Conservation (phyloP, 1,140 invertebrate genomes). For the Hycleus cichorii region DNA sequence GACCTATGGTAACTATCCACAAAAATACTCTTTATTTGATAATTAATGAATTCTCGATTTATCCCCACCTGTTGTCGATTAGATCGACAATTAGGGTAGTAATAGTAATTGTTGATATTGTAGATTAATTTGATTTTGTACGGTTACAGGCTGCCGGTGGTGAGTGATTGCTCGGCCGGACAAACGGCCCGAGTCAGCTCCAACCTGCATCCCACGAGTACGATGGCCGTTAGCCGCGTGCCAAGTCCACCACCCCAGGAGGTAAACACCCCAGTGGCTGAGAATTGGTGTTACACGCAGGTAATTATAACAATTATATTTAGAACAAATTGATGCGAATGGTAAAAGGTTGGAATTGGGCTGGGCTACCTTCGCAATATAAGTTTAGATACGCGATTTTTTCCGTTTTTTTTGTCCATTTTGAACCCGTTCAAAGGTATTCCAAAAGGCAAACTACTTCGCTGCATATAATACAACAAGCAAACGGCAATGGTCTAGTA, state of each 20-base stretch:
- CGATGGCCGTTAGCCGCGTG: constrained; percentile 86
- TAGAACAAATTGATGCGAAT: background rate
- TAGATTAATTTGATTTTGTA: constrained; percentile 8
- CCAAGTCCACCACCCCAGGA: constrained; percentile 83
- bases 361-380: too few species aligned
- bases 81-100: background rate
- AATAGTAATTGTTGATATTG: background rate
- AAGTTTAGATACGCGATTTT: too few species aligned
- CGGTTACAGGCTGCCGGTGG: constrained; percentile 63
- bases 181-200: constrained; percentile 73
- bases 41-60: too few species aligned
- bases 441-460: constrained; percentile 4
- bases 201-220: constrained; percentile 61
- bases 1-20: too few species aligned
- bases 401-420: too few species aligned
- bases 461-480: background rate
- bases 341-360: too few species aligned
- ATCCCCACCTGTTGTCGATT: too few species aligned
- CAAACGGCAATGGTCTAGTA: constrained; percentile 13
- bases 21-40: background rate
- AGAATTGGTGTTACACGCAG: constrained; percentile 96
- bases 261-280: constrained; percentile 87
- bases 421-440: background rate
- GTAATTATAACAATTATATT: constrained; percentile 45
- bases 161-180: constrained; percentile 79